phyloP scores from a whole-genome alignment of 2,888 invertebrate species.

The Polydesmus complanatus region DNA sequence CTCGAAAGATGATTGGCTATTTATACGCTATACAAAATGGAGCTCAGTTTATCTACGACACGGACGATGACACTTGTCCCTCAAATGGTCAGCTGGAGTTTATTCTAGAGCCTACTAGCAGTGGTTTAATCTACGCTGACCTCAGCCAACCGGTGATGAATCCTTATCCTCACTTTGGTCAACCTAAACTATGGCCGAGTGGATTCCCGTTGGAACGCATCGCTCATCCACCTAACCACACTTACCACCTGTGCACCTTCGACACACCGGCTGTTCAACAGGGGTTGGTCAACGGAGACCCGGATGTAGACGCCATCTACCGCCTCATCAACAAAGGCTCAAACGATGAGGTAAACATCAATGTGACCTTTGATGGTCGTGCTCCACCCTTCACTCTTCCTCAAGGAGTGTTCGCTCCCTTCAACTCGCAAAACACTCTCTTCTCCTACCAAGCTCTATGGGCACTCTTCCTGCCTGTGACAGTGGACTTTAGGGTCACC shows the following conservation, averaged over 20 bases:
- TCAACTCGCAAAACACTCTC: slow-evolving; percentile 13
- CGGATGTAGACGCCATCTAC: slow-evolving; percentile 6
- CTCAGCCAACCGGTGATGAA: background rate
- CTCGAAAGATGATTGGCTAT: slow-evolving; percentile 17
- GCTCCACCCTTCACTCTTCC: slow-evolving; percentile 15
- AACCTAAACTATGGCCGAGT: slow-evolving; percentile 12
- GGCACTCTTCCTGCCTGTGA: slow-evolving; percentile 7
- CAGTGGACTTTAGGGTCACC: slow-evolving; percentile 9
- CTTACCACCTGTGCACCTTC: slow-evolving; percentile 7
- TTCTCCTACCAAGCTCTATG: slow-evolving; percentile 7
- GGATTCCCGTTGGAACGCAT: slow-evolving; percentile 9
- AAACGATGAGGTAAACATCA: background rate
- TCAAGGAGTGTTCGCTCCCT: slow-evolving; percentile 12
- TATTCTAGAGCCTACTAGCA: background rate
- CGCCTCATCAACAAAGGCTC: background rate
- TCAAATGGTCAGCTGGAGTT: background rate
- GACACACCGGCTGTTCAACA: slow-evolving; percentile 12
- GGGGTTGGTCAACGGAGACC: slow-evolving; percentile 1
- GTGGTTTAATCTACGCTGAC: slow-evolving; percentile 8
- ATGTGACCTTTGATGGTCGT: slow-evolving; percentile 9
- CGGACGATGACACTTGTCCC: slow-evolving; percentile 15
- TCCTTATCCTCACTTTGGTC: slow-evolving; percentile 14
- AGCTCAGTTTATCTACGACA: slow-evolving; percentile 16
- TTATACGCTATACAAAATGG: slow-evolving; percentile 17
- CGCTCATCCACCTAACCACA: background rate